phyloP scores from a whole-genome alignment of 2,888 invertebrate species.

The Taenaris catops region DNA sequence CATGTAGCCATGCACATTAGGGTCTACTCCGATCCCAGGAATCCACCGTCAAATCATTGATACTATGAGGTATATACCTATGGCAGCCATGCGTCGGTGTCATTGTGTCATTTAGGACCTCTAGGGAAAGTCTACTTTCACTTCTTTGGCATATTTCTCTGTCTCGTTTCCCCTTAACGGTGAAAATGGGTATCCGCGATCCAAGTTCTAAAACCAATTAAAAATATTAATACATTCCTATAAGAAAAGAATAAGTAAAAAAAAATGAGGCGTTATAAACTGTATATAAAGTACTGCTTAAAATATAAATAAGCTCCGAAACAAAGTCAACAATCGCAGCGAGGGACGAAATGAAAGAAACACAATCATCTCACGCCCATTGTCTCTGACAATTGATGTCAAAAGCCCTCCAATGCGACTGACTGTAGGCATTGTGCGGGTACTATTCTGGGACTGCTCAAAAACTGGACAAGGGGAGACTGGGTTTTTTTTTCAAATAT shows the following conservation, averaged over 20 bases:
- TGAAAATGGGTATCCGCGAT: too few species aligned
- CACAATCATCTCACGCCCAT: slow-evolving; percentile 33
- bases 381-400: slow-evolving; percentile 40
- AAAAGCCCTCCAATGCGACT: slow-evolving; percentile 35
- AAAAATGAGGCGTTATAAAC: slow-evolving; percentile 6
- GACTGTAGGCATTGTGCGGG: slow-evolving; percentile 29
- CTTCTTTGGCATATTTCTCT: too few species aligned
- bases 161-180: too few species aligned
- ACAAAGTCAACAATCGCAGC: slow-evolving; percentile 19
- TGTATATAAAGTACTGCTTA: slow-evolving; percentile 14
- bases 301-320: slow-evolving; percentile 20
- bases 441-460: slow-evolving; percentile 27
- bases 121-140: too few species aligned
- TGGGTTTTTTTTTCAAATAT: neutral
- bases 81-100: too few species aligned
- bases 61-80: too few species aligned
- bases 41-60: too few species aligned
- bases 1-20: too few species aligned
- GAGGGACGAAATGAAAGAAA: slow-evolving; percentile 32
- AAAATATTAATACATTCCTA: too few species aligned
- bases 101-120: too few species aligned
- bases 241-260: neutral
- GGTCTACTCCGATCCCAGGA: too few species aligned
- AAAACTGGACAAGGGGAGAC: slow-evolving; percentile 11
- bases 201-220: too few species aligned